A percentile compares a stretch with the other conserved stretches of the same genome.
Evolutionary conservation across 2,113 vertebrate species (phyloP).

Genomic region (Hepsetus odoe): DNA sequence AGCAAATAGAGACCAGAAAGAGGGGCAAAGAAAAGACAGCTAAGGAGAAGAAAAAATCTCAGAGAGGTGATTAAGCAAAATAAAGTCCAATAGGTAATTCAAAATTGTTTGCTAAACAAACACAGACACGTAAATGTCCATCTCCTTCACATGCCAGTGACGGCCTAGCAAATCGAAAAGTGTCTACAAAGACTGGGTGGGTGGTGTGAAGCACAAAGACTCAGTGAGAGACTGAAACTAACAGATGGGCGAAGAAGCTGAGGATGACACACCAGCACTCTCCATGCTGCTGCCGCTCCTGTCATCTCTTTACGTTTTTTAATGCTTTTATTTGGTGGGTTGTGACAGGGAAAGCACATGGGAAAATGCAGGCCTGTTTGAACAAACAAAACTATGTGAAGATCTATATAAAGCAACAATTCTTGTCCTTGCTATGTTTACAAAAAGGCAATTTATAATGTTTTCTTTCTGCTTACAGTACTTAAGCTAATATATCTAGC

Average conservation of each 20-base stretch:
- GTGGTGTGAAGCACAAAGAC: constrained; percentile 8
- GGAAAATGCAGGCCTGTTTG: background rate
- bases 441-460: background rate
- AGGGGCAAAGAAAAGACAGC: constrained; percentile 3
- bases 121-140: background rate
- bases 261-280: constrained; percentile 33
- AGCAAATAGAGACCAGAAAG: background rate
- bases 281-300: constrained; percentile 17
- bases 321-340: constrained; percentile 1
- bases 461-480: background rate
- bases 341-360: constrained; percentile 17
- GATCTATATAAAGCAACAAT: constrained; percentile 4
- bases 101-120: background rate
- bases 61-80: constrained; percentile 8
- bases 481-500: background rate
- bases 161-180: constrained; percentile 1
- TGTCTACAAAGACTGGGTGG: constrained; percentile 1
- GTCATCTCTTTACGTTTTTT: constrained; percentile 19
- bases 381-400: background rate
- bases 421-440: background rate
- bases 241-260: constrained; percentile 19
- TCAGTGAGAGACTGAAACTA: background rate
- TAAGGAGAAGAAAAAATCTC: background rate
- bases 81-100: background rate
- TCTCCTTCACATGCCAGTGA: background rate